Conservation (phyloP, 1,140 invertebrate species). For the Parasteatoda tepidariorum region DNA sequence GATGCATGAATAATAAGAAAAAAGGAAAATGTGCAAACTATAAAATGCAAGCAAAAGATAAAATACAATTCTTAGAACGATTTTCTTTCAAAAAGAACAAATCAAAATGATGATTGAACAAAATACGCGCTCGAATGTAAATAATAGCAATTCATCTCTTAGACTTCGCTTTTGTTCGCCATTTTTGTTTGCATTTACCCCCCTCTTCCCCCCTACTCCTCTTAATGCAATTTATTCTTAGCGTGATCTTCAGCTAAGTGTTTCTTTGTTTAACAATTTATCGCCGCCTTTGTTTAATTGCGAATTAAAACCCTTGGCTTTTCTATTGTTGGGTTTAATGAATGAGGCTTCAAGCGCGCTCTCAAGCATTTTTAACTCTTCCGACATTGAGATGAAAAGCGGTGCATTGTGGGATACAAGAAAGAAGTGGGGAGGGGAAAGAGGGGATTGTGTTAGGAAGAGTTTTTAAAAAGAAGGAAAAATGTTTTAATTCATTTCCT, state of each 20-base stretch:
- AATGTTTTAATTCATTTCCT: constrained; percentile 6
- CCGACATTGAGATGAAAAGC: neutral
- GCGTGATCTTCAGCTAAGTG: constrained; percentile 45
- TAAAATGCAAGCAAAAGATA: too few relatives aligned
- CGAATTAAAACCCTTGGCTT: constrained; percentile 59
- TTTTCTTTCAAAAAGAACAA: constrained; percentile 15
- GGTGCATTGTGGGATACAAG: neutral
- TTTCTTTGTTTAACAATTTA: constrained; percentile 61
- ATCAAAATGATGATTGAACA: neutral
- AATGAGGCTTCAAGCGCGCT: constrained; percentile 44
- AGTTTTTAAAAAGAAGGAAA: neutral
- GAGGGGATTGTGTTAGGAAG: neutral
- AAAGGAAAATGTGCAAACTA: too few relatives aligned
- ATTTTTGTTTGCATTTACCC: neutral
- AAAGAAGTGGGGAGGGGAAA: neutral
- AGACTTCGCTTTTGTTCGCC: constrained; percentile 5
- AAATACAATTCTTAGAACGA: neutral
- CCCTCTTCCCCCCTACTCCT: neutral
- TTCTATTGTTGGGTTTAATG: constrained; percentile 42
- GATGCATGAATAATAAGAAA: too few relatives aligned
- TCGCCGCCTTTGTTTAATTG: constrained; percentile 58
- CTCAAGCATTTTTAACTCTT: constrained; percentile 27
- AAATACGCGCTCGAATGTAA: constrained; percentile 41
- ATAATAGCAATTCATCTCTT: constrained; percentile 42
- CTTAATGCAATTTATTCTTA: constrained; percentile 56